Evolutionary conservation across 2,888 invertebrate species (phyloP).

Genomic region (Trissoscelio sp.): DNA sequence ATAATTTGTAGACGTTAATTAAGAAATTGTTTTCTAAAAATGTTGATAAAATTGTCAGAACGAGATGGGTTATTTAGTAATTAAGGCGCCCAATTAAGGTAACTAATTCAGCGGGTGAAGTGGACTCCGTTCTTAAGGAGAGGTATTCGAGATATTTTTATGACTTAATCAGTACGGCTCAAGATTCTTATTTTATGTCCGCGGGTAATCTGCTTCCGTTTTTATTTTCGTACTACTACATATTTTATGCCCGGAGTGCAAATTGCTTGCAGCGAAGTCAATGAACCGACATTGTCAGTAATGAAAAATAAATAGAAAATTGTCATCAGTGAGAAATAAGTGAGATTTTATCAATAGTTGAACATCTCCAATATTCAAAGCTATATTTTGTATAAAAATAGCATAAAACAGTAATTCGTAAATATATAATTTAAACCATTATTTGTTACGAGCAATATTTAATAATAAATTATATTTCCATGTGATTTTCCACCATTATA

Average conservation of each 20-base stretch:
- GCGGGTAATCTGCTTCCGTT: not conserved
- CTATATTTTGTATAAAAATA: too few relatives aligned
- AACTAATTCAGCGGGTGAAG: not conserved
- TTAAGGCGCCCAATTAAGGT: conserved; percentile 9
- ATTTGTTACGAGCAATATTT: too few relatives aligned
- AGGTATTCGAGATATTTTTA: conserved; percentile 24
- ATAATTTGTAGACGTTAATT: too few relatives aligned
- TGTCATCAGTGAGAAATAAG: conserved; percentile 35
- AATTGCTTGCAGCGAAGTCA: conserved; percentile 69
- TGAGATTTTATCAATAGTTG: conserved; percentile 14
- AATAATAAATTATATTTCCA: too few relatives aligned
- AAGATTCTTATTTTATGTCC: conserved; percentile 1
- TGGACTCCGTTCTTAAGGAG: not conserved
- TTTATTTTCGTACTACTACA: conserved; percentile 21
- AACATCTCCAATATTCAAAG: too few relatives aligned
- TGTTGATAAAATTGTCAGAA: too few relatives aligned
- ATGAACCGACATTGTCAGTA: conserved; percentile 69
- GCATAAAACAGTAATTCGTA: too few relatives aligned
- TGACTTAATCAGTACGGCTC: conserved; percentile 12
- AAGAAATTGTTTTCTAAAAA: too few relatives aligned
- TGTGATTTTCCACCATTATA: too few relatives aligned
- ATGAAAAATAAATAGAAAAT: conserved; percentile 71
- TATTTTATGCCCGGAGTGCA: conserved; percentile 27
- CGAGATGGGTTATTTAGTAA: too few relatives aligned
- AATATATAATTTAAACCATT: too few relatives aligned